phyloP scores from a whole-genome alignment of 2,888 invertebrate species.

The Orchestes rusci region DNA sequence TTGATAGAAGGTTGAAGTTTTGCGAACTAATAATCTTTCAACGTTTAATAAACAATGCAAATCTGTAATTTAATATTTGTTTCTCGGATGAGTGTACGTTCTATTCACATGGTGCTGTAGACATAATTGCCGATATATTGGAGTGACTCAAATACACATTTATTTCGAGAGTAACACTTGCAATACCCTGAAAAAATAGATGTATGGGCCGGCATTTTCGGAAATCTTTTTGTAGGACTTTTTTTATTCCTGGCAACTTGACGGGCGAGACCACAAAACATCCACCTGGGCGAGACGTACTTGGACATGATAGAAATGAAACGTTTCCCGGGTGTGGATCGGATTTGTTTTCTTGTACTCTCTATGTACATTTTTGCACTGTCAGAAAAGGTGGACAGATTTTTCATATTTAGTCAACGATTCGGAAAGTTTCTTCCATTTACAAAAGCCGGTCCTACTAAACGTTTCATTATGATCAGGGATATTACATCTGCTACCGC shows the following conservation, averaged over 20 bases:
- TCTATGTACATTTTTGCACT: too few species aligned
- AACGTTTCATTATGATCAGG: too few species aligned
- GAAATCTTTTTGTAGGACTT: conserved; percentile 3
- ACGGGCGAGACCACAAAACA: too few species aligned
- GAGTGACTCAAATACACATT: conserved; percentile 7
- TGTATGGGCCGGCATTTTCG: conserved; percentile 8
- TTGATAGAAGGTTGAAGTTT: conserved; percentile 5
- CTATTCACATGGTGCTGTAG: conserved; percentile 12
- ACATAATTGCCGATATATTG: conserved; percentile 17
- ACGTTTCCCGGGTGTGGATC: neutral
- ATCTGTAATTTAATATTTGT: conserved; percentile 12
- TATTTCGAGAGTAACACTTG: conserved; percentile 5
- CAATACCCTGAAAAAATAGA: conserved; percentile 9
- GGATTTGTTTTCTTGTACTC: too few species aligned
- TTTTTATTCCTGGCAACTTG: conserved; percentile 1
- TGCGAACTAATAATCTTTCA: conserved; percentile 11
- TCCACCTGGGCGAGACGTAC: conserved; percentile 2
- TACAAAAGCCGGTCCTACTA: too few species aligned
- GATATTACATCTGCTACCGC: too few species aligned
- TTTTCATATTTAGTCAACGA: too few species aligned
- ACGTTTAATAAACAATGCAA: conserved; percentile 3
- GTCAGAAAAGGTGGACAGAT: too few species aligned
- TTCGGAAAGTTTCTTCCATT: too few species aligned
- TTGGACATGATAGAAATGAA: neutral
- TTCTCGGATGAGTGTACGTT: conserved; percentile 13